Percentiles rank a stretch among this genome's conserved stretches.
phyloP scores from a whole-genome alignment of 2,797 vertebrate species.

The Paratrypauchen microcephalus region DNA sequence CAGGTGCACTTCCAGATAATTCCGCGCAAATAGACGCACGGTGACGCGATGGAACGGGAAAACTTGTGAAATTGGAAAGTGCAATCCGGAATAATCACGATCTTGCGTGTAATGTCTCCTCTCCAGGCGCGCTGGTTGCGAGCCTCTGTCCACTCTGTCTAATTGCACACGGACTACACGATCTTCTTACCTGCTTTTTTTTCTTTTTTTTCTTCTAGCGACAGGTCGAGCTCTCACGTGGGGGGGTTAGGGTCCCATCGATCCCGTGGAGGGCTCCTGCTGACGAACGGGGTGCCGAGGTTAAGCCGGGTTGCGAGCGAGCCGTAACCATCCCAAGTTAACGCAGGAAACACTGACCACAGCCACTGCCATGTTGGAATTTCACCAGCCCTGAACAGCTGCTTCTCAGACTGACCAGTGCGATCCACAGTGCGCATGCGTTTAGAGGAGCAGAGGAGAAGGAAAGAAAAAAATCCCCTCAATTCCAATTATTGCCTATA shows the following conservation, averaged over 20 bases:
- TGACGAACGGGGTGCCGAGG: conserved; percentile 81
- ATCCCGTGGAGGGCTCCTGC: conserved; percentile 79
- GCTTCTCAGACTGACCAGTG: conserved; percentile 89
- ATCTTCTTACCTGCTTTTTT: conserved; percentile 85
- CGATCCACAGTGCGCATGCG: conserved; percentile 89
- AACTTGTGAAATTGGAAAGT: conserved; percentile 47
- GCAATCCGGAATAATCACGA: conserved; percentile 17
- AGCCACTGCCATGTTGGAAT: conserved; percentile 99
- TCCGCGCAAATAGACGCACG: not conserved
- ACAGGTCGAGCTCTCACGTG: conserved; percentile 73
- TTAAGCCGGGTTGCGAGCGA: conserved; percentile 84
- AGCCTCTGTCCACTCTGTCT: conserved; percentile 36
- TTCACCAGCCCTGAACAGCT: conserved; percentile 93
- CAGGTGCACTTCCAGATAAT: conserved; percentile 48
- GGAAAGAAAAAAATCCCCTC: conserved; percentile 33
- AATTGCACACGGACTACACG: conserved; percentile 57
- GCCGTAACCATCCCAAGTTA: conserved; percentile 93
- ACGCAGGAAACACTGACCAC: conserved; percentile 89
- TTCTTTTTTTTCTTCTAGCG: too few species aligned
- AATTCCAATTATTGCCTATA: conserved; percentile 49
- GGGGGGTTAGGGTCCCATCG: conserved; percentile 83
- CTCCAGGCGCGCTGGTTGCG: conserved; percentile 20
- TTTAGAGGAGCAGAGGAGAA: conserved; percentile 61
- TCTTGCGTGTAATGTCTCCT: conserved; percentile 15
- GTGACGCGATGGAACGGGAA: not conserved